These are phyloP conservation scores for Celastrina argiolus DNA, from an alignment of 2,888 invertebrate genomes.

Conservation along the genomic window DNA sequence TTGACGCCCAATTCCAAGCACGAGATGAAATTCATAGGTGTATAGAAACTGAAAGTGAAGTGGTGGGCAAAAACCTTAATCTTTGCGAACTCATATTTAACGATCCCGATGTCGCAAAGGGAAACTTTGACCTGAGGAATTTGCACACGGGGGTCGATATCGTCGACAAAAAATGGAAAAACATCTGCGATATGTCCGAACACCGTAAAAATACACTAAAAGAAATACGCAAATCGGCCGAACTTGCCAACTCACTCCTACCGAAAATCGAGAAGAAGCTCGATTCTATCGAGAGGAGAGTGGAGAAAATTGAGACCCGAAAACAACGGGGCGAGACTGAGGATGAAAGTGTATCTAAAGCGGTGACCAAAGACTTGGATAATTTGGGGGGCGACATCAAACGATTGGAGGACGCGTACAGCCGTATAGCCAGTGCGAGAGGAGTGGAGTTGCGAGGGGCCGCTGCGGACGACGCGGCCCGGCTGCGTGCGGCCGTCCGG, in stretches of 20 bases:
- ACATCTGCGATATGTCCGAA: constrained; percentile 84
- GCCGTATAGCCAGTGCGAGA: constrained; percentile 81
- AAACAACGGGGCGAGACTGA: constrained; percentile 64
- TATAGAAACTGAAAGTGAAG: constrained; percentile 86
- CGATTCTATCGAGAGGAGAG: constrained; percentile 76
- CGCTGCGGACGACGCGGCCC: constrained; percentile 82
- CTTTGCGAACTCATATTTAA: constrained; percentile 86
- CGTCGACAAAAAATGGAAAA: constrained; percentile 88
- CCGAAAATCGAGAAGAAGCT: constrained; percentile 80
- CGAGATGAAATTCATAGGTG: constrained; percentile 85
- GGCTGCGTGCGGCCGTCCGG: constrained; percentile 79
- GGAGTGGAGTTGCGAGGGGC: constrained; percentile 81
- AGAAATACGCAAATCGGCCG: constrained; percentile 79
- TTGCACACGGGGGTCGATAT: constrained; percentile 82
- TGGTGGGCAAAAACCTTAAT: constrained; percentile 87
- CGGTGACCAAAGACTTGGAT: constrained; percentile 77
- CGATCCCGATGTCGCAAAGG: constrained; percentile 84
- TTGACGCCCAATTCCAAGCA: constrained; percentile 83
- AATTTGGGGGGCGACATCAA: constrained; percentile 80
- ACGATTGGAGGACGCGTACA: constrained; percentile 83
- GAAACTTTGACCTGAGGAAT: constrained; percentile 83
- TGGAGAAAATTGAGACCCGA: constrained; percentile 71
- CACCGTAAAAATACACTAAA: constrained; percentile 73
- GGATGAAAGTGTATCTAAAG: constrained; percentile 78
- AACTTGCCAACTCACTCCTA: constrained; percentile 81